Evolutionary conservation across 2,888 invertebrate genomes (phyloP).

Genomic region (Morpho deidamia): DNA sequence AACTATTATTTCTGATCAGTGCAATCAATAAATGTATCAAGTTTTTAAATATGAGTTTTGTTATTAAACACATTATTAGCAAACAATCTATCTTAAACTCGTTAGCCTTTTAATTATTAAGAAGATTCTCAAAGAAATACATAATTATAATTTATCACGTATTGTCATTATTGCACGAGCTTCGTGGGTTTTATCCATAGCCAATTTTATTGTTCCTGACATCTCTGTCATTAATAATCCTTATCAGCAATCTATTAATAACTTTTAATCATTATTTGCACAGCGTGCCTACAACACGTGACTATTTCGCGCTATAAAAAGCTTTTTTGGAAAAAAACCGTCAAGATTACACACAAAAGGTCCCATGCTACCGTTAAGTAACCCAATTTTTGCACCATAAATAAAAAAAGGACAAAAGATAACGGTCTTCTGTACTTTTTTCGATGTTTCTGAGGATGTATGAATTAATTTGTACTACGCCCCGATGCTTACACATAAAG

Average conservation of each 20-base stretch:
- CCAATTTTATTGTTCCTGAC: constrained; percentile 6
- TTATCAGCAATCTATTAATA: constrained; percentile 48
- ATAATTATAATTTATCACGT: neutral
- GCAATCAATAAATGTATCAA: too few relatives aligned
- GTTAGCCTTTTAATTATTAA: constrained; percentile 21
- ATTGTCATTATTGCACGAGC: constrained; percentile 1
- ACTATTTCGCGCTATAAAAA: constrained; percentile 29
- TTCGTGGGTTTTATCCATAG: constrained; percentile 5
- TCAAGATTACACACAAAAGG: constrained; percentile 52
- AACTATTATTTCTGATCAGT: too few relatives aligned
- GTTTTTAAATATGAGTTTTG: too few relatives aligned
- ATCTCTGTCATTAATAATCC: constrained; percentile 47
- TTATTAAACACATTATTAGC: too few relatives aligned
- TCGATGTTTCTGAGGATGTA: constrained; percentile 39
- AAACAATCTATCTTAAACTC: too few relatives aligned
- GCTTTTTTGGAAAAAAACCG: constrained; percentile 39
- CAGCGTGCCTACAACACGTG: constrained; percentile 31
- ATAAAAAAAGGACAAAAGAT: constrained; percentile 60
- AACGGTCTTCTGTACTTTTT: constrained; percentile 62
- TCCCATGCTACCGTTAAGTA: constrained; percentile 70
- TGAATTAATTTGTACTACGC: constrained; percentile 74
- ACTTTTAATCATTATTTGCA: constrained; percentile 35
- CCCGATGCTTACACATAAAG: constrained; percentile 71
- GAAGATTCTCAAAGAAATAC: constrained; percentile 5
- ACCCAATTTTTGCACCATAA: constrained; percentile 77